Evolutionary conservation across 2,113 vertebrate genomes (phyloP), one percentile per base, ranked within the genome.

Genomic region (Cettia cetti): DNA sequence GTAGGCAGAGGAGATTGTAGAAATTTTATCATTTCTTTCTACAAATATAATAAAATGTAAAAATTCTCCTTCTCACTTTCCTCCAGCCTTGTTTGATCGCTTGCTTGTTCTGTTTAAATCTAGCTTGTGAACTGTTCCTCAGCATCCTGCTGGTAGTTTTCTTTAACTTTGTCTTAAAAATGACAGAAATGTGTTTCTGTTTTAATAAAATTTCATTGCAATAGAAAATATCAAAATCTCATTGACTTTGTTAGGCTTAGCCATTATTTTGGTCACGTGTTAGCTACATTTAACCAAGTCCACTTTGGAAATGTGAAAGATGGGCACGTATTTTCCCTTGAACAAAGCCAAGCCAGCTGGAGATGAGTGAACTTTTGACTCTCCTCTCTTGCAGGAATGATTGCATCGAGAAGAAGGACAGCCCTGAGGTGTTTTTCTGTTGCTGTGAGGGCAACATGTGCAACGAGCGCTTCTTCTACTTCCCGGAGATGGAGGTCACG

Each of bases 401-500:
- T 89, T 99, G 99, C 91, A 98, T 99, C 97, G 99, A 99, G 98
- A 99, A 97, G 96, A 99, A 99, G 90, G 99, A 99, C 98, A 99
- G 98, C 84, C 99, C 99, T 9, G 99, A 99, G 37, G 99, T 99
- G 16, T 99, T 99, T 97, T 99, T 99, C 98, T 99, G 99, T 97
- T 99, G 99, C 96, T 99, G 99, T 84, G 99, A 99, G 95, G 99
- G 99, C 95, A 99, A 98, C 98, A 98, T 99, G 98, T 99, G 99
- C 96, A 99, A 99, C 15, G 99, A 99, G 96, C 98, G 97, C 94
- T 99, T 99, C 96, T 98, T 99, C 97, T 99, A 99, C 87, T 98
- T 97, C 88, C 99, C 99, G 0, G 98, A 99, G 61, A 98, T 97
- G 94, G 98, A 98, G 79, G 95, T 98, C 37, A 98, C 98, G 1